Percentiles rank a stretch among this genome's conserved stretches.
phyloP scores from a whole-genome alignment of 2,113 vertebrate genomes.

The Phylloscopus whistleri region DNA sequence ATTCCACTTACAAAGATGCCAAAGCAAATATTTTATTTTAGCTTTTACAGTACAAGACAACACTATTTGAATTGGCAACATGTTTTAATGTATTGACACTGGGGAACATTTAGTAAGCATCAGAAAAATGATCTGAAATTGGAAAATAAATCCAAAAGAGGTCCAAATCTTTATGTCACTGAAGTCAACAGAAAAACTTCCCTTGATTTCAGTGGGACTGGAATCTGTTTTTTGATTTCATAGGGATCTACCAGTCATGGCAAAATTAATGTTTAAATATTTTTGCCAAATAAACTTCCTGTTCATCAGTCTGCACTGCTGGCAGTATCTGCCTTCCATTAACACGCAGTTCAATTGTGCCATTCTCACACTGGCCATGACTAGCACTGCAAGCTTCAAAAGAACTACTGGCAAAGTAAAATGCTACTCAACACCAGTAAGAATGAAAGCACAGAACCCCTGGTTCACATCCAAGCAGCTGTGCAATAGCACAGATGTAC shows the following conservation, averaged over 20 bases:
- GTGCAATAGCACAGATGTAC: not conserved
- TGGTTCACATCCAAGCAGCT: conserved; percentile 33
- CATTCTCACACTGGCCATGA: not conserved
- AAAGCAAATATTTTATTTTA: conserved; percentile 62
- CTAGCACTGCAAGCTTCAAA: not conserved
- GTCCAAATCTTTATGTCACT: not conserved
- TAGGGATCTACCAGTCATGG: not conserved
- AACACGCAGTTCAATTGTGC: not conserved
- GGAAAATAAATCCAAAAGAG: not conserved
- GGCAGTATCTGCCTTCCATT: not conserved
- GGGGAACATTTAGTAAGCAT: conserved; percentile 25
- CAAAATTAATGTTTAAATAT: not conserved
- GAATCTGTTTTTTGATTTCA: not conserved
- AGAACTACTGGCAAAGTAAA: not conserved
- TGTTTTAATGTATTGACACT: conserved; percentile 23
- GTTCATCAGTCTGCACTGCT: not conserved
- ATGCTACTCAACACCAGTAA: not conserved
- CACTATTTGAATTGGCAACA: conserved; percentile 43
- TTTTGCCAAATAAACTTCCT: conserved; percentile 31
- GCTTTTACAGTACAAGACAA: conserved; percentile 47
- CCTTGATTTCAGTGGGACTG: not conserved
- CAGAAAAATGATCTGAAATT: conserved; percentile 14
- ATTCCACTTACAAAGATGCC: conserved; percentile 47
- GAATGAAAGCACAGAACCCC: not conserved
- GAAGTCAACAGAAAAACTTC: conserved; percentile 34